Base-by-base conservation (phyloP, 2,888 invertebrate genomes). In the Myopa tessellatipennis region DNA sequence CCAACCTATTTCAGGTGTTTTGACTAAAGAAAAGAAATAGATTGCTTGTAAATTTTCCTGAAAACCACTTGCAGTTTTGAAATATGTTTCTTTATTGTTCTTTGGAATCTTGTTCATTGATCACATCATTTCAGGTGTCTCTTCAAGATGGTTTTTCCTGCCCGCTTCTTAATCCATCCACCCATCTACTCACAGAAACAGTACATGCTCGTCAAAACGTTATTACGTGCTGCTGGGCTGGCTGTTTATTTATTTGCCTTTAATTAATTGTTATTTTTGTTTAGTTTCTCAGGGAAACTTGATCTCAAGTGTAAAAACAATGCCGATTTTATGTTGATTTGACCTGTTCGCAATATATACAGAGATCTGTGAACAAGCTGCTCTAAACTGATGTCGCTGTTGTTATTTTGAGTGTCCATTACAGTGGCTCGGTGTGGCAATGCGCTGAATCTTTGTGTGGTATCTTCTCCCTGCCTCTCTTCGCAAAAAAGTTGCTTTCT, bases 131-230 rank as follows among this genome's bases (percentile, higher is more conserved):
- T 12, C 55, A 16, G 16, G 55, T 55, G 55, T 55, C 55, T 4
- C n/a, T n/a, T n/a, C n/a, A n/a, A n/a, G n/a, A n/a, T n/a, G n/a
- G n/a, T n/a, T n/a, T n/a, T n/a, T n/a, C n/a, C n/a, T n/a, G n/a
- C n/a, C n/a, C n/a, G n/a, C n/a, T n/a, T n/a, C n/a, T n/a, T n/a
- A n/a, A n/a, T n/a, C n/a, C n/a, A n/a, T 55, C 55, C 10, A 8
- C n/a, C 18, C 36, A 14, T 16, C 8, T 10, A 55, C 55, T 52
- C 16, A 40, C n/a, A 73, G n/a, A 36, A n/a, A 61, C 78, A 83
- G 86, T 86, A 86, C 86, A 86, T 84, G 85, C 85, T 86, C 86
- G 86, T 86, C 86, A 86, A 86, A 86, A 86, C 86, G 86, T 85
- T 81, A 81, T 72, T n/a, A 55, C 77, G 76, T 4, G 10, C 67